These are phyloP conservation scores for Saguinus imperator DNA, from an alignment of 2,113 vertebrate genomes.

Conservation along the genomic window DNA sequence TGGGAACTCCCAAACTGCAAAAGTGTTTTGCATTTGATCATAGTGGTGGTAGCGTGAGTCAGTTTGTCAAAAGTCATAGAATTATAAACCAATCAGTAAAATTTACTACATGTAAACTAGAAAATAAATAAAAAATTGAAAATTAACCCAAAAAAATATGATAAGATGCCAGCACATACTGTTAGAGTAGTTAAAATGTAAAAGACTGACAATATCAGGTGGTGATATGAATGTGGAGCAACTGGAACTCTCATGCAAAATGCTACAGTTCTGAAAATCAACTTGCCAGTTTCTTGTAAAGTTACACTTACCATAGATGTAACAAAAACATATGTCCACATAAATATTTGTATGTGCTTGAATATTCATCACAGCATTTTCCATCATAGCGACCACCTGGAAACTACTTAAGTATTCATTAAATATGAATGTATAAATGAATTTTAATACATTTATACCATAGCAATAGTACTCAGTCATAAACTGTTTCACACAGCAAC, in stretches of 20 bases:
- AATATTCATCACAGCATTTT: neutral
- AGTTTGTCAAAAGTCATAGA: no score
- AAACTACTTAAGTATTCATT: neutral
- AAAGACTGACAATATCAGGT: neutral
- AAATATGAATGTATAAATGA: neutral
- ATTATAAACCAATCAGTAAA: no score
- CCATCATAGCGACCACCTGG: neutral
- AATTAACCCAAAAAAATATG: no score
- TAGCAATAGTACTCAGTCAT: neutral
- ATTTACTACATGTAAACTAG: no score
- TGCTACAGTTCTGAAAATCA: neutral
- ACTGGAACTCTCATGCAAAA: neutral
- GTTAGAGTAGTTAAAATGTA: neutral
- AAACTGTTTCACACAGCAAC: neutral
- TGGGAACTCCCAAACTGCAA: no score
- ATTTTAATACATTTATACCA: neutral
- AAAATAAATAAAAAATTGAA: no score
- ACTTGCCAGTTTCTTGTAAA: neutral
- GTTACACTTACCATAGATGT: neutral
- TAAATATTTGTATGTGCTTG: no score
- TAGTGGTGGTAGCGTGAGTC: no score
- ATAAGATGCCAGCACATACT: neutral
- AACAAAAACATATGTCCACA: neutral
- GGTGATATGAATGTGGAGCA: neutral
- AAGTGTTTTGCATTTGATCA: no score